These are phyloP conservation scores for Callithrix jacchus DNA, from an alignment of 2,113 vertebrate genomes.

Conservation along the genomic window DNA sequence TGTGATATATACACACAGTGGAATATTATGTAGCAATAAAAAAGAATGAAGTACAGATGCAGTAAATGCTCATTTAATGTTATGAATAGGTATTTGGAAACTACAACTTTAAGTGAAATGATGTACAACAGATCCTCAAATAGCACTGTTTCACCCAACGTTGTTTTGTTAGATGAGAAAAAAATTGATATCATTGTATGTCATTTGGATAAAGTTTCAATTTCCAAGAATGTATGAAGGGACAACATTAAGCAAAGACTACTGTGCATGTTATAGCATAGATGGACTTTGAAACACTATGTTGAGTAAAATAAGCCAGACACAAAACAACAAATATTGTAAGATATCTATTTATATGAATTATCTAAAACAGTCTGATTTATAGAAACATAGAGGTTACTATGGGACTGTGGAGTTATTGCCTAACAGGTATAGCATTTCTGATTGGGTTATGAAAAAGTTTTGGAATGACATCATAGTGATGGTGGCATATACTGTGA, in stretches of 20 bases:
- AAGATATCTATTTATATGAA: neutral
- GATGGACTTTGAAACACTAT: neutral
- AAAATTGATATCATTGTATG: neutral
- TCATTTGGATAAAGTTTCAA: neutral
- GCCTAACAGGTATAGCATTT: neutral
- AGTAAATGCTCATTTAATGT: neutral
- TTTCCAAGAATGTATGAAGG: neutral
- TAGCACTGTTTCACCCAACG: neutral
- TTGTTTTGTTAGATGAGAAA: neutral
- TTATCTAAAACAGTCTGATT: neutral
- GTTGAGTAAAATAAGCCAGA: neutral
- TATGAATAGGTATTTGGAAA: neutral
- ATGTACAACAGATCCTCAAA: neutral
- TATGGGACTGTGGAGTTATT: neutral
- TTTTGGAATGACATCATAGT: neutral
- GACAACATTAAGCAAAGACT: neutral
- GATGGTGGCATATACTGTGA: neutral
- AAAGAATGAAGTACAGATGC: neutral
- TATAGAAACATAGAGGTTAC: neutral
- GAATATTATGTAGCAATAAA: neutral
- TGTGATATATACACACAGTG: neutral
- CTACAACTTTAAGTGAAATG: neutral
- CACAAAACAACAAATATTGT: neutral
- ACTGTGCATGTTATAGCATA: neutral
- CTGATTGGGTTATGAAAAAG: neutral